Base-by-base conservation (phyloP, 2,113 vertebrate genomes). In the Opisthocomus hoazin region DNA sequence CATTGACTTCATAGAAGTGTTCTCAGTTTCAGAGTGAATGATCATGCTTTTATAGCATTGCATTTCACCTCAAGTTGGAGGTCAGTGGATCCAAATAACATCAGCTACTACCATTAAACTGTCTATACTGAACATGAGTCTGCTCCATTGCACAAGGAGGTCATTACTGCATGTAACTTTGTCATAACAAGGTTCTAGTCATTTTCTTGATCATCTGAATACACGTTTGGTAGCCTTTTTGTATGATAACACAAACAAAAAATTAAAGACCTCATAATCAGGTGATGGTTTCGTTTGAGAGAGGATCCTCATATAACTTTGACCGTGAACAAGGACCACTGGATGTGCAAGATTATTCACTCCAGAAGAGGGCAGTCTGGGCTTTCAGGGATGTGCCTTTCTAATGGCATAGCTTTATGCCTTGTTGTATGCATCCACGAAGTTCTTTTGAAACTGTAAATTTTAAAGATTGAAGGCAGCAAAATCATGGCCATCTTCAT, bases 361-460 rank as follows among this genome's bases (percentile, higher is more conserved):
- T 70, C 93, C 93, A 92, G 95, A 37, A 93, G 91, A 95, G 96
- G 94, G 93, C 86, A 95, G 50, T 66, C 68, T 86, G 83, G 58
- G 20, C 80, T 90, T 93, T 88, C 76, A 90, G 68, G 92, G 76
- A 80, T 36, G 65, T 69, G 8, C 9, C 16, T 71, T 4, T 89
- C 23, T 65, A 20, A 23, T 82, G 32, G n/a, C 15, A 5, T 23
- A n/a, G 43, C 24, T 83, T 23, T 73, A 5, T 86, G 63, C 24
- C 50, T 92, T 73, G 7, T 57, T 79, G 14, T 73, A 12, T 16
- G 7, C 27, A 46, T 70, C 14, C 14, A 36, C 50, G 13, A 84
- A 51, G 21, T 63, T 84, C 79, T 84, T 80, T 69, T 58, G 26
- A 58, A 93, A 77, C 20, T 54, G 17, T 84, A 39, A 61, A 37